phyloP scores from a whole-genome alignment of 2,888 invertebrate species.

The Tridacna gigas region DNA sequence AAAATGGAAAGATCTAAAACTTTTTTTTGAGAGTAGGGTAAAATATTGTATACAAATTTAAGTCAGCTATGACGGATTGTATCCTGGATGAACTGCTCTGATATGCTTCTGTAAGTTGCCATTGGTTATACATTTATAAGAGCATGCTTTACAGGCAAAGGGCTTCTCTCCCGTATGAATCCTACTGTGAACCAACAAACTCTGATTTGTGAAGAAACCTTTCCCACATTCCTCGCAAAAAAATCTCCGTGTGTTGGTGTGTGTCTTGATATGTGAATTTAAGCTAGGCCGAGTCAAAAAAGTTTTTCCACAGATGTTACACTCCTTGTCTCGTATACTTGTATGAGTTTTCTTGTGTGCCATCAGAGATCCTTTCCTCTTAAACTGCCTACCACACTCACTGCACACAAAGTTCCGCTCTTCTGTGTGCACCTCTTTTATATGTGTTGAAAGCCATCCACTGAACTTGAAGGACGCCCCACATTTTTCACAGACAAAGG shows the following conservation, averaged over 20 bases:
- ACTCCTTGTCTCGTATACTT: slow-evolving; percentile 5
- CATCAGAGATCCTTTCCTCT: not conserved
- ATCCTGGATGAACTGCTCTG: slow-evolving; percentile 5
- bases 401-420: slow-evolving; percentile 1
- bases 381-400: slow-evolving; percentile 9
- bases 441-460: slow-evolving; percentile 13
- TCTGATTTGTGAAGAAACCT: slow-evolving; percentile 24
- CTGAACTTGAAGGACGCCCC: slow-evolving; percentile 29
- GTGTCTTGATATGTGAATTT: slow-evolving; percentile 10
- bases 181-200: not conserved
- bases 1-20: no score
- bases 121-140: not conserved
- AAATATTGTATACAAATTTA: no score
- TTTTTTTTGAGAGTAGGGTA: no score
- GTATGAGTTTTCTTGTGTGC: slow-evolving; percentile 17
- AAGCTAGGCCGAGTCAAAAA: not conserved
- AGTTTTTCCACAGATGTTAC: slow-evolving; percentile 22
- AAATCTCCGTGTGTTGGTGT: not conserved
- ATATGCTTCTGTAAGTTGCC: slow-evolving; percentile 25
- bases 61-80: not conserved
- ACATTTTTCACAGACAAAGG: slow-evolving; percentile 28
- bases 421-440: slow-evolving; percentile 17
- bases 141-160: slow-evolving; percentile 16
- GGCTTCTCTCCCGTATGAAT: slow-evolving; percentile 30
- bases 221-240: slow-evolving; percentile 27